Base-by-base conservation (phyloP, 64 coral and sea anemone species). In the Pachyseris speciosa region DNA sequence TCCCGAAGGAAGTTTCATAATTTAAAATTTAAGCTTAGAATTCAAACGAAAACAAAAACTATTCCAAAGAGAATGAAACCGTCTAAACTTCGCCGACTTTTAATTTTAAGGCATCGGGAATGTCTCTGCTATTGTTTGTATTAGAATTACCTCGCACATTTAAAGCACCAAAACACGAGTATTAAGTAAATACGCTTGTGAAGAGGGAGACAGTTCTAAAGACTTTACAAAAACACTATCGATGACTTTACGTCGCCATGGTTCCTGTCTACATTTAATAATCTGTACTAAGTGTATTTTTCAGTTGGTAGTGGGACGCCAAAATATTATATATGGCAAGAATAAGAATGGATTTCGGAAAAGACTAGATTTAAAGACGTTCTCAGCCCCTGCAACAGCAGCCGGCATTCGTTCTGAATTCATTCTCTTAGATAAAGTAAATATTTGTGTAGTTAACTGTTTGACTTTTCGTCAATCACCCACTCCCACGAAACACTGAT, bases 141-240 rank as follows among this genome's bases (percentile, higher is more conserved):
- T 37, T 44, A 25, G 70, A 74, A 24, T 43, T n/a, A 74, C n/a
- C 15, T 74, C 5, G 70, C 70, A 74, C 70, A 43, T 45, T 74
- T 2, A 26, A 74, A 8, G 70, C 28, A 40, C 45, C 70, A 43
- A 74, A 44, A 74, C 37, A 44, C 15, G 70, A 27, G 10, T 9
- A 24, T 74, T 44, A 43, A 74, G 40, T 74, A 74, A 74, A 74
- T 40, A 44, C 12, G 22, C 16, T n/a, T n/a, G n/a, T n/a, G 22
- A 19, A 15, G 29, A 34, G 7, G 19, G 32, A 69, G 32, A 37
- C 66, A 33, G 37, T 9, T 69, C 37, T 36, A 38, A 68, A 69
- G 33, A 69, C 66, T 69, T 69, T 36, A 6, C 0, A 36, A 34
- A 36, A 69, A 36, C 66, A 20, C 52, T 57, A 4, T 20, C 19